Evolutionary conservation across 2,797 vertebrate genomes (phyloP).

Genomic region (Lagorchestes hirsutus): DNA sequence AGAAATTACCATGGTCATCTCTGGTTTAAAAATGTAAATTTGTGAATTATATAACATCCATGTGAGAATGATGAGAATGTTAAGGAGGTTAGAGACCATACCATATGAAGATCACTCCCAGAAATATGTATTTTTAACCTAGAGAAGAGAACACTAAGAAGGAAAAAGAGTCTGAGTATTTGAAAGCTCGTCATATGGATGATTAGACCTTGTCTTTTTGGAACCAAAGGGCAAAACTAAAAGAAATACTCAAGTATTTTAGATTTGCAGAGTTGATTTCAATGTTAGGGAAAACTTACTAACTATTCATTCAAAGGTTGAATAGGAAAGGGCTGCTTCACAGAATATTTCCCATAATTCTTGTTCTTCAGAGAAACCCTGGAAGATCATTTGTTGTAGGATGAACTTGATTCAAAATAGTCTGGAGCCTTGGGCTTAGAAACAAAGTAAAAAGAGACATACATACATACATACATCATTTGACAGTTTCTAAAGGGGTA

Average conservation of each 20-base stretch:
- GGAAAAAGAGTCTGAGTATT: neutral
- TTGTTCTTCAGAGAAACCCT: neutral
- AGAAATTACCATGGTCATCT: neutral
- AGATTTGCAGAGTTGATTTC: neutral
- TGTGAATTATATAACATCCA: neutral
- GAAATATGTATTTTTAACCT: neutral
- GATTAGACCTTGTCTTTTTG: neutral
- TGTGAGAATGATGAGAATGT: neutral
- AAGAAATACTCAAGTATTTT: neutral
- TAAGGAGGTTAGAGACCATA: neutral
- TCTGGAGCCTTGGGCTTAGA: neutral
- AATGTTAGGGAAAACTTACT: neutral
- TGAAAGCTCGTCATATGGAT: neutral
- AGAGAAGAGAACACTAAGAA: neutral
- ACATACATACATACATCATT: neutral
- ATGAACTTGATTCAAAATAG: neutral
- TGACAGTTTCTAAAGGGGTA: neutral
- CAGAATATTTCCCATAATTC: neutral
- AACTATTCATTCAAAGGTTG: neutral
- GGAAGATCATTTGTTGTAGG: neutral
- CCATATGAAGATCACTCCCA: neutral
- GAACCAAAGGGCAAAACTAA: neutral
- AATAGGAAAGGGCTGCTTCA: neutral
- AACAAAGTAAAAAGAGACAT: neutral
- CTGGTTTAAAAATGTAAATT: neutral